A percentile compares a stretch with the other conserved stretches of the same genome.
These are phyloP conservation scores for Prionailurus bengalensis DNA, from an alignment of 2,113 vertebrate genomes.

Conservation along the genomic window DNA sequence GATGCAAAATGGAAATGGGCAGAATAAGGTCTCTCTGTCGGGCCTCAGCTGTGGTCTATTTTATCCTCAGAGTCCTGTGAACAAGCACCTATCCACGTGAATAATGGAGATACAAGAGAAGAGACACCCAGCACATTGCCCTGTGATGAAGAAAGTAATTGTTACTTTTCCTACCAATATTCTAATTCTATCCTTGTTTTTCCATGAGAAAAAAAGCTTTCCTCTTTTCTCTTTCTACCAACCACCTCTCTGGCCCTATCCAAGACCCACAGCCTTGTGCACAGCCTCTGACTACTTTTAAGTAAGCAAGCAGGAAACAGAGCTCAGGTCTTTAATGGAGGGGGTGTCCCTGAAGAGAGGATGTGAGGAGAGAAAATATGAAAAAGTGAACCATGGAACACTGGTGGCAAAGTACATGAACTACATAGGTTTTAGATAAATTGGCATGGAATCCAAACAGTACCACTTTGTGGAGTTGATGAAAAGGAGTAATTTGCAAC, in stretches of 20 bases:
- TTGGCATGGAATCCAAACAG: background rate
- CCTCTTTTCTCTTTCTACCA: background rate
- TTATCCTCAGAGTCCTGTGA: background rate
- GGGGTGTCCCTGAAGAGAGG: background rate
- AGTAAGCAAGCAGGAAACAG: background rate
- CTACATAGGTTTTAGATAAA: background rate
- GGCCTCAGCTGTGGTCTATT: background rate
- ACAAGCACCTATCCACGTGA: background rate
- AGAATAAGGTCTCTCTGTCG: background rate
- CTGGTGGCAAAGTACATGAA: background rate
- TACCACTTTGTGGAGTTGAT: background rate
- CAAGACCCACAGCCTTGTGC: background rate
- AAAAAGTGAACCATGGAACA: background rate
- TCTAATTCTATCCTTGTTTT: background rate
- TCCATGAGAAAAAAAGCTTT: background rate
- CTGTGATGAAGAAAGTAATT: background rate
- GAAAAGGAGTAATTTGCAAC: background rate
- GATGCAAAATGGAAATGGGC: background rate
- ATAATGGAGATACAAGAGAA: background rate
- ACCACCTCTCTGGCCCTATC: background rate
- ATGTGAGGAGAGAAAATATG: background rate
- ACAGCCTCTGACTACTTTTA: background rate
- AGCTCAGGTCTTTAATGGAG: background rate
- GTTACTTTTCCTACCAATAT: background rate
- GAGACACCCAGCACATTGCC: background rate